Evolutionary conservation across 1,140 invertebrate species (phyloP).

Genomic region (Caerostris extrusa): DNA sequence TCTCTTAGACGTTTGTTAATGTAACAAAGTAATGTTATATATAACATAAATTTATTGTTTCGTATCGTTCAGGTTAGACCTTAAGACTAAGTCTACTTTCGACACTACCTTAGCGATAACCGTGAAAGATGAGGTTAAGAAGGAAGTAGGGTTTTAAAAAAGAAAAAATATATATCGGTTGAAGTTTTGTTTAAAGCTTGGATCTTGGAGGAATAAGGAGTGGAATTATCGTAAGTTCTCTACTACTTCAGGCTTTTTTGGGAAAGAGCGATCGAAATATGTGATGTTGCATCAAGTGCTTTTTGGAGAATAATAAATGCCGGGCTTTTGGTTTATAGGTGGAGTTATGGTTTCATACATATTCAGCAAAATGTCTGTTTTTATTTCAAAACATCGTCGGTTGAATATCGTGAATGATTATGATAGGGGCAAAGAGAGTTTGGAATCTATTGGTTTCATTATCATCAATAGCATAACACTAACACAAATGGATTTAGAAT

Average conservation of each 20-base stretch:
- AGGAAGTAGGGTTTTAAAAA: neutral
- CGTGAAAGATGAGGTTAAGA: slow-evolving; percentile 18
- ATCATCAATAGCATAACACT: too few relatives aligned
- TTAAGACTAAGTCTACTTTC: slow-evolving; percentile 55
- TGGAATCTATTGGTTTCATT: neutral
- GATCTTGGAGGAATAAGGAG: too few relatives aligned
- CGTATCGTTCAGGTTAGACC: slow-evolving; percentile 31
- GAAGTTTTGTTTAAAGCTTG: slow-evolving; percentile 44
- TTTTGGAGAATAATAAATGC: slow-evolving; percentile 27
- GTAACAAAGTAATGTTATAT: too few relatives aligned
- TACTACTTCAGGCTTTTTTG: neutral
- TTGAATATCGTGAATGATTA: neutral
- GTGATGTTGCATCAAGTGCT: neutral
- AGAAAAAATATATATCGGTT: neutral
- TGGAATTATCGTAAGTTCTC: slow-evolving; percentile 18
- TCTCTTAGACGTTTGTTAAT: too few relatives aligned
- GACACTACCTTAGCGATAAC: slow-evolving; percentile 48
- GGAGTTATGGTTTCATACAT: slow-evolving; percentile 23
- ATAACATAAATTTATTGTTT: too few relatives aligned
- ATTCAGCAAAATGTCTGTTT: neutral
- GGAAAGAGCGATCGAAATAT: neutral
- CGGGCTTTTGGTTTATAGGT: neutral
- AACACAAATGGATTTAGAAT: too few relatives aligned
- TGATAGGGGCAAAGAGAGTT: neutral
- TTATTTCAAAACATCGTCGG: neutral